Base-by-base conservation (phyloP, 2,113 vertebrate species). In the Heloderma charlesbogerti region DNA sequence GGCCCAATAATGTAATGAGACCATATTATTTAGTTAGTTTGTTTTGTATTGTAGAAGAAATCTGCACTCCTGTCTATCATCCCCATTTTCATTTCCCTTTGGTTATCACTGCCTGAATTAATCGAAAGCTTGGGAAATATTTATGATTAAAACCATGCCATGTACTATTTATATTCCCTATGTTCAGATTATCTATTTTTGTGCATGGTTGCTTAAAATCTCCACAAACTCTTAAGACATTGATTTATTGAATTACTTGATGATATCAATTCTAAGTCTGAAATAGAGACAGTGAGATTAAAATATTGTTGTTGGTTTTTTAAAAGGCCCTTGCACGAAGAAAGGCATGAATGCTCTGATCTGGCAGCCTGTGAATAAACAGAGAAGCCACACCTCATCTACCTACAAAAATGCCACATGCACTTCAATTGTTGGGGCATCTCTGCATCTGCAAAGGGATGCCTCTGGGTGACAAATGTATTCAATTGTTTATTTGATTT, bases 51-150 rank as follows among this genome's bases (percentile, higher is more conserved):
- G 15, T 93, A 75, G 89, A 77, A 89, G 29, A 45, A 63, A 90
- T 85, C 71, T 9, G 0, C 51, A 84, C 15, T 22, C 43, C 88
- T 45, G 88, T 95, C 83, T 93, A 93, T 96, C 95, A 92, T 63
- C 10, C 6, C 79, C 60, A 94, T 93, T 96, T 96, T 96, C 87
- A 95, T 96, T 97, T 97, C 92, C 88, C 89, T 95, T 97, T 95
- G 93, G 54, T 92, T 95, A 92, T 95, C 34, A 40, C 25, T 45
- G 63, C 43, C 87, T 88, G 31, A 16, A 63, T 84, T 94, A 57
- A 71, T 0, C 90, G 29, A 87, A 89, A 88, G 74, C 81, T 29
- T 31, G 89, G 25, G 81, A 93, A 95, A 94, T 77, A 89, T 20
- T 85, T 92, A 67, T 75, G 3, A 81, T 89, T 92, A 94, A 96